Evolutionary conservation across 1,140 invertebrate genomes (phyloP), one percentile per base, ranked within the genome.

Genomic region (Eulimnadia texana): DNA sequence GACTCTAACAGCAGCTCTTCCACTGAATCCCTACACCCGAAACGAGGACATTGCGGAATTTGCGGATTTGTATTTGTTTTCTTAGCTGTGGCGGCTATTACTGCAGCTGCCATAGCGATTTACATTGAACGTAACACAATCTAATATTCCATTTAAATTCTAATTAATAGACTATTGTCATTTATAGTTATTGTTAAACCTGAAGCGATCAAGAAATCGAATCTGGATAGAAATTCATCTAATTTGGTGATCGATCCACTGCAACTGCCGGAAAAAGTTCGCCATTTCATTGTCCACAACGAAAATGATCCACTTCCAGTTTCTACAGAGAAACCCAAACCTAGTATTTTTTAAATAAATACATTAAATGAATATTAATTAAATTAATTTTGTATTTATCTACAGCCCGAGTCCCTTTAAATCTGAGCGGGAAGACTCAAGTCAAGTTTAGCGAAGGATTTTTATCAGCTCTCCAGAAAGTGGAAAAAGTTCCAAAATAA

Each of bases 121-220:
- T 58, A 58, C 27, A 33, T 58, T 22, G 55, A 58, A 58, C 29
- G 55, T 58, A 58, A 58, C 23, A 11, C 55, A 28, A 42, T 16
- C 6, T 42, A 9, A 42, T 9, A 42, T 16, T 42, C 6, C 33
- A 9, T n/a, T n/a, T n/a, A n/a, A n/a, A n/a, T n/a, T n/a, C n/a
- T n/a, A n/a, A n/a, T n/a, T n/a, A n/a, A n/a, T n/a, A n/a, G n/a
- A n/a, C n/a, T n/a, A n/a, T n/a, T n/a, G n/a, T n/a, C n/a, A n/a
- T n/a, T n/a, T n/a, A 42, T 16, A 42, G 33, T 42, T 42, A 16
- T 42, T 6, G 33, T 42, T 6, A 42, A 42, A 42, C 33, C 33
- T 42, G 33, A 42, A 9, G 33, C 33, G 6, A 16, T 16, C 33
- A 42, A 6, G 33, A 6, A 42, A 42, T 9, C 16, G n/a, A n/a